Percentiles rank a stretch among this genome's conserved stretches.
These are phyloP conservation scores for Acrobasis consociella DNA, from an alignment of 2,888 invertebrate genomes.

Conservation along the genomic window DNA sequence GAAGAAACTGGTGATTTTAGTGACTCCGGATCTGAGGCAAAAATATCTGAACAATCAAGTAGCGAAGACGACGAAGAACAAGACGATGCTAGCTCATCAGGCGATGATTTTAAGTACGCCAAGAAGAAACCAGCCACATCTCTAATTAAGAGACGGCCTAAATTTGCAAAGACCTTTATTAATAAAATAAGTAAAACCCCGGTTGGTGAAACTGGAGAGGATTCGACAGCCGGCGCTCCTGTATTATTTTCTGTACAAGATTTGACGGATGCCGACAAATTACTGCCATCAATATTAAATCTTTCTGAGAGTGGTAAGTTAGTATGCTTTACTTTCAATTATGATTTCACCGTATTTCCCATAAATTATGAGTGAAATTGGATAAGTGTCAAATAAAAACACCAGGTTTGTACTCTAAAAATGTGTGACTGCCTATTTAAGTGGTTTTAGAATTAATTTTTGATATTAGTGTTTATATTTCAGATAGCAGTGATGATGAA, in stretches of 20 bases:
- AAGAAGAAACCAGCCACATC: conserved; percentile 31
- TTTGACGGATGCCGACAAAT: conserved; percentile 71
- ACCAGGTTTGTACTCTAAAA: no score
- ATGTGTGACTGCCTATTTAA: no score
- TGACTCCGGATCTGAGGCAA: conserved; percentile 78
- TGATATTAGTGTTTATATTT: conserved; percentile 28
- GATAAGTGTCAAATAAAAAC: no score
- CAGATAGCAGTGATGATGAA: conserved; percentile 78
- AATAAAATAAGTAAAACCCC: conserved; percentile 57
- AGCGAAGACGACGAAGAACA: conserved; percentile 57
- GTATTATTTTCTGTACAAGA: conserved; percentile 64
- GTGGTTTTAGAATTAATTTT: not conserved
- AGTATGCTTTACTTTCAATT: conserved; percentile 9
- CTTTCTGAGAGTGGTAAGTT: conserved; percentile 78
- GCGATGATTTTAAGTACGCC: conserved; percentile 53
- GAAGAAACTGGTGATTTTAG: conserved; percentile 68
- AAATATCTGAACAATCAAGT: conserved; percentile 61
- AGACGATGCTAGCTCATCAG: conserved; percentile 51
- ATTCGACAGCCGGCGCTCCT: conserved; percentile 38
- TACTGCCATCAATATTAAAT: conserved; percentile 70
- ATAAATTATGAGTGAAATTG: no score
- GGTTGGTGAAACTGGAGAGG: conserved; percentile 39
- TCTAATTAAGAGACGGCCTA: conserved; percentile 39
- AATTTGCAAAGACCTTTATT: conserved; percentile 56
- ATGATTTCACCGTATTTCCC: no score